Base-by-base conservation (phyloP, 2,113 vertebrate genomes). In the Eptatretus burgeri region DNA sequence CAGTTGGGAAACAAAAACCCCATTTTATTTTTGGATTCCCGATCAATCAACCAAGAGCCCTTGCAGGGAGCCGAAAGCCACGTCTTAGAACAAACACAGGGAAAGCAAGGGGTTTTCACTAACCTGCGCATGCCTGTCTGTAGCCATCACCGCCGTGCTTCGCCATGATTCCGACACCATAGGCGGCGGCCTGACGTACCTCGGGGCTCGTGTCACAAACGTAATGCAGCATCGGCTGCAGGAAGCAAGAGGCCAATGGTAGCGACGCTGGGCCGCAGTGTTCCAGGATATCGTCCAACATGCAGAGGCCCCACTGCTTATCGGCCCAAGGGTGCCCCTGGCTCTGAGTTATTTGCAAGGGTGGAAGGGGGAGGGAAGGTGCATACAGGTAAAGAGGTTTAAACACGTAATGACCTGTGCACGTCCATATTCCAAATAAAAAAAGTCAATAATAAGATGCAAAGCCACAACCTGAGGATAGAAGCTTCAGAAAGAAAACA, bases 211-310 rank as follows among this genome's bases (percentile, higher is more conserved):
- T 73, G 75, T 98, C 93, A 14, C 85, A 87, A 19, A 95, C 74
- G 0, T 85, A 82, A 67, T 89, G 81, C 19, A 93, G 68, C 85
- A 98, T 84, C 1, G 86, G 82, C 69, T 77, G 71, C 72, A 98
- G 73, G 76, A 98, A 98, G 65, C 79, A 84, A 64, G 93, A 87
- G 0, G 82, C 89, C 0, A 89, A 96, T 67, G 93, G 91, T 72
- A 96, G 94, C 0, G 93, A 98, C 10, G 82, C 73, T 1, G 93
- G 93, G 71, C 89, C 95, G 77, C 93, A 98, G 76, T 94, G 86
- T 68, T 98, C 93, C 18, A 98, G 76, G 17, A 98, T 68, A 9
- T 98, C 93, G 1, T 98, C 93, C 65, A 98, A 98, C 70, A 98
- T 96, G 72, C 93, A 98, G 16, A 98, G 72, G 5, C 93, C 93